Evolutionary conservation across 53 echinoderm and acorn worm species (phyloP).

Genomic region (Echinometra lucunter): DNA sequence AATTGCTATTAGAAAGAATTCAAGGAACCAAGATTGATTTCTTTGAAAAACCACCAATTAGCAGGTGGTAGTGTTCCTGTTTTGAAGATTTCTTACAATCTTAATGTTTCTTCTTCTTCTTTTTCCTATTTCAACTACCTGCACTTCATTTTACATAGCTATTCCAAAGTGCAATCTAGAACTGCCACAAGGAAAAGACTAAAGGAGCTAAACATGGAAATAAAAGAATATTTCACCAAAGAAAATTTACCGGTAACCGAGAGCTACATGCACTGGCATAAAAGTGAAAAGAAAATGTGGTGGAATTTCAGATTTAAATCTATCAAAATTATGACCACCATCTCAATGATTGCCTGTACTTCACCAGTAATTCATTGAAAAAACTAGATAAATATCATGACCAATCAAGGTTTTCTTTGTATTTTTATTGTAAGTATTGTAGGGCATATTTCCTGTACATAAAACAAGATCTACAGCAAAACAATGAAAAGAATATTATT

Average conservation of each 20-base stretch:
- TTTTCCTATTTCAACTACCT: no score
- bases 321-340: background rate
- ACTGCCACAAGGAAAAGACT: background rate
- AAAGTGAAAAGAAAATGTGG: background rate
- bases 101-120: no score
- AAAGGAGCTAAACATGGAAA: background rate
- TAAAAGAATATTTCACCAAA: background rate
- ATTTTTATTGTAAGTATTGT: background rate
- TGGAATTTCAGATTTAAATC: background rate
- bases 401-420: no score
- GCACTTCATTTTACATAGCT: no score
- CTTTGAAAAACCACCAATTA: background rate
- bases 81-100: no score
- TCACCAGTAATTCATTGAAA: no score
- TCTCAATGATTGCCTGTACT: background rate
- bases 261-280: no score
- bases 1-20: conserved; percentile 73
- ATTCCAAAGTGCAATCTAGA: no score
- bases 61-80: background rate
- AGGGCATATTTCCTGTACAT: no score
- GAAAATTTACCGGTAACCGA: background rate
- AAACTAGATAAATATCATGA: background rate
- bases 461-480: no score
- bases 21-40: background rate
- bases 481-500: background rate